Base-by-base conservation (phyloP, 2,113 vertebrate species). In the Sinocyclocheilus anophthalmus region DNA sequence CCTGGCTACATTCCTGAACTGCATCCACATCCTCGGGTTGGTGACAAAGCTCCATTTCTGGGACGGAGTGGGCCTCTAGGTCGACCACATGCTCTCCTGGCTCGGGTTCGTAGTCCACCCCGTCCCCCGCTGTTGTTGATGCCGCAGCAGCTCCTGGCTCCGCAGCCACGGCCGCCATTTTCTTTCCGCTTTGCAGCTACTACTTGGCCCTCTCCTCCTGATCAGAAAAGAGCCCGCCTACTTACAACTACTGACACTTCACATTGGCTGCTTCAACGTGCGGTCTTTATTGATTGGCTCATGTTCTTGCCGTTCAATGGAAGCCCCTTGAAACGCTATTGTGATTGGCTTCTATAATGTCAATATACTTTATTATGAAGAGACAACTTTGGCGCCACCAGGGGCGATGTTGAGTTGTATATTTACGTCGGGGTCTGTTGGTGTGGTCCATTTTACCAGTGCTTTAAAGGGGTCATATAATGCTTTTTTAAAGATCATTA, bases 111-210 rank as follows among this genome's bases (percentile, higher is more conserved):
- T 92, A 91, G 57, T 95, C 94, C 42, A 92, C 94, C 85, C 96
- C 96, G 70, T 97, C 95, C 91, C 94, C 95, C 90, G 95, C 92
- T 93, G 95, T 94, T 94, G 95, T 96, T 88, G 94, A 94, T 93
- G 96, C 95, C 89, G 94, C 84, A 84, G 87, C 96, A 92, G 94
- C 93, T 94, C 93, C 94, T 92, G 94, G 94, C 96, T 97, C 97
- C 93, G 96, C 97, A 97, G 97, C 97, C 95, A 96, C 96, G 91
- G 97, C 97, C 96, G 97, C 98, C 98, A 99, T 99, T 98, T 99
- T 99, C 95, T 96, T 94, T 95, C 95, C 95, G 95, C 95, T 96
- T 93, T 96, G 93, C 94, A 90, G 65, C 87, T 86, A 89, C 79
- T 93, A 90, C 61, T 88, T 10, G 59, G 18, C 89, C 87, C 92